Evolutionary conservation across 1,140 invertebrate species (phyloP), one percentile per base, ranked within the genome.

Genomic region (Drosophila grimshawi): DNA sequence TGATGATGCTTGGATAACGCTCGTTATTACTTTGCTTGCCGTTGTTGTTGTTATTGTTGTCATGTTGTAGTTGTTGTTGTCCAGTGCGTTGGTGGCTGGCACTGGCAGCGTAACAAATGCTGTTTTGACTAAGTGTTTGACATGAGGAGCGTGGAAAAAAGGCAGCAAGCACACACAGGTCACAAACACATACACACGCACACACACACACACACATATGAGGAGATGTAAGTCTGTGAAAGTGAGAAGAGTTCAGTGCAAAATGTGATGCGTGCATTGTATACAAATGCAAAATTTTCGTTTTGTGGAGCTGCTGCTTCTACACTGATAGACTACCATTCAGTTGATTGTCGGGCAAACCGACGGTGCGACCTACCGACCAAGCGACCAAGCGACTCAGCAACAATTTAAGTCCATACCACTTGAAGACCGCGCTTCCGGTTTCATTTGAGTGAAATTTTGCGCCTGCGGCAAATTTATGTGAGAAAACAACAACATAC

Each of bases 111-210:
- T 76, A 89, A 89, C 85, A 89, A 89, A 89, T 89, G 85, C 85
- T 89, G 80, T 89, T 89, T 89, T 89, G 85, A 89, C 85, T 89
- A 89, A 89, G 85, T 89, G 85, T 89, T 81, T 89, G 85, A 89
- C 85, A 89, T 85, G 85, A 89, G 85, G 85, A 89, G 86, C 86
- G 85, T 89, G 85, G 85, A 89, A 89, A 77, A 72, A 76, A 69
- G 53, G 72, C 45, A 67, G 55, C 48, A 77, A 55, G 62, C n/a
- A 64, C 60, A 59, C 61, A 65, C 37, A 66, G 41, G 43, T 41
- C 52, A 66, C 39, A 45, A 11, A 57, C 29, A 30, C 27, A 6
- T 7, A 45, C 19, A 35, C 4, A 63, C 52, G 19, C 33, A 43
- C 19, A 11, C 7, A 63, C 6, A 39, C 7, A 27, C 19, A 65